Conservation (phyloP, 2,888 invertebrate species). For the Mayetiola destructor region DNA sequence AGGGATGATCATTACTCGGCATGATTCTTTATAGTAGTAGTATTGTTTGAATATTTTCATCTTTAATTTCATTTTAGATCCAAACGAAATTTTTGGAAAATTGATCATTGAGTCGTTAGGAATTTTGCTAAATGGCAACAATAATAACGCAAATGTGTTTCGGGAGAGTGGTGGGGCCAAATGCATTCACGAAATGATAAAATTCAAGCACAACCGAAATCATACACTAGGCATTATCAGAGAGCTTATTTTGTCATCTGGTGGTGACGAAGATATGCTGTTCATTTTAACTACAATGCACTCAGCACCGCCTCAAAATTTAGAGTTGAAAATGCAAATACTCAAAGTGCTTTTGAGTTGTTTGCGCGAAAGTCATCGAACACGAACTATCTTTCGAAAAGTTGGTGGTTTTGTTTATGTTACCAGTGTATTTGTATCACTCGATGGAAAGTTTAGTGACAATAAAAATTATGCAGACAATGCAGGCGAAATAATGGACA, state of each 20-base stretch:
- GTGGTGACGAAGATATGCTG: constrained; percentile 94
- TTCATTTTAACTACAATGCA: constrained; percentile 84
- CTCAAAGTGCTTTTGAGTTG: constrained; percentile 77
- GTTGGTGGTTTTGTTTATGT: constrained; percentile 96
- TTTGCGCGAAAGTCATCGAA: constrained; percentile 88
- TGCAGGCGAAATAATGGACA: constrained; percentile 38
- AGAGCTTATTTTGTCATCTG: constrained; percentile 76
- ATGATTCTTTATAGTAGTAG: neutral
- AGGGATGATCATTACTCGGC: constrained; percentile 16
- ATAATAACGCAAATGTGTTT: constrained; percentile 81
- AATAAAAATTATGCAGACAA: constrained; percentile 27
- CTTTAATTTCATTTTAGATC: constrained; percentile 24
- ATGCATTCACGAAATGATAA: constrained; percentile 78
- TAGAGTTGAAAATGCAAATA: constrained; percentile 79
- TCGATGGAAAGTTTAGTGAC: constrained; percentile 66
- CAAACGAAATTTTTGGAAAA: constrained; percentile 66
- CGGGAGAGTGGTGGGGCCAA: constrained; percentile 88
- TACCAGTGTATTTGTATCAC: constrained; percentile 82
- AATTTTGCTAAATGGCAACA: constrained; percentile 65
- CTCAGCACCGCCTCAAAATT: constrained; percentile 65
- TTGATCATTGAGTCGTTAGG: constrained; percentile 80
- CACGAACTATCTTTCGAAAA: constrained; percentile 91
- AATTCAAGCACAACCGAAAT: constrained; percentile 65
- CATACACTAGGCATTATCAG: constrained; percentile 75
- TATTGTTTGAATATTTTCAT: neutral